A percentile compares a stretch with the other conserved stretches of the same genome.
phyloP scores from a whole-genome alignment of 2,113 vertebrate genomes.

The Arothron firmamentum region DNA sequence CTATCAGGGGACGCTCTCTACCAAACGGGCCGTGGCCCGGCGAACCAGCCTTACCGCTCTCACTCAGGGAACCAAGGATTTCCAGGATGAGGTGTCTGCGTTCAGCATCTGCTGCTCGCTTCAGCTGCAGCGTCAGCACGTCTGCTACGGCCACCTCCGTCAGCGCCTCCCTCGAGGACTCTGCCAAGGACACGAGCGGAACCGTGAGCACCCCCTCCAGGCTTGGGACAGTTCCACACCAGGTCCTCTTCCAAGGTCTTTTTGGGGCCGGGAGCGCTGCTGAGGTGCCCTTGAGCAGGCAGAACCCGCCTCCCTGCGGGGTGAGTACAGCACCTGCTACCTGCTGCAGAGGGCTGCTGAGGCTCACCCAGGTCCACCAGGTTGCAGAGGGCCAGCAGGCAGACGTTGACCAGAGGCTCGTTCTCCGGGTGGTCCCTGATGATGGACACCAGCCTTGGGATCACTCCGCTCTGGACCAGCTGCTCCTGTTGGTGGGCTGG shows the following conservation, averaged over 20 bases:
- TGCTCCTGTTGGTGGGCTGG: constrained; percentile 82
- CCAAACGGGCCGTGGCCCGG: too few relatives aligned
- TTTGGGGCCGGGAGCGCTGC: too few relatives aligned
- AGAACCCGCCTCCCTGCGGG: too few relatives aligned
- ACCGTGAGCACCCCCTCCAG: not conserved
- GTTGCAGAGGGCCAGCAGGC: constrained; percentile 83
- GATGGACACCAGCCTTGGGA: constrained; percentile 80
- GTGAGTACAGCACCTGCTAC: too few relatives aligned
- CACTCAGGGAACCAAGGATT: constrained; percentile 80
- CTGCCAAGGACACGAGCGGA: constrained; percentile 51
- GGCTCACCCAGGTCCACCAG: constrained; percentile 83
- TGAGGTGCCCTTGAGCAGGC: too few relatives aligned
- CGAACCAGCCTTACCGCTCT: constrained; percentile 80
- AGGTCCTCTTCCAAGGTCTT: too few relatives aligned
- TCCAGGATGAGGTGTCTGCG: constrained; percentile 84
- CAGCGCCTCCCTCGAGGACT: constrained; percentile 79
- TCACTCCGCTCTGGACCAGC: constrained; percentile 80
- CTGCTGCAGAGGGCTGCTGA: too few relatives aligned
- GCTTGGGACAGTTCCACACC: too few relatives aligned
- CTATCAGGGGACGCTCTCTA: too few relatives aligned
- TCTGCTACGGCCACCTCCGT: constrained; percentile 75
- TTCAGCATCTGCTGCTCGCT: constrained; percentile 79
- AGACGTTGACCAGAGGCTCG: constrained; percentile 82
- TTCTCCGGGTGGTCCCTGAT: constrained; percentile 79
- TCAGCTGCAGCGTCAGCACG: constrained; percentile 79